Conservation (phyloP, 2,113 vertebrate species). For the Loxodonta africana region DNA sequence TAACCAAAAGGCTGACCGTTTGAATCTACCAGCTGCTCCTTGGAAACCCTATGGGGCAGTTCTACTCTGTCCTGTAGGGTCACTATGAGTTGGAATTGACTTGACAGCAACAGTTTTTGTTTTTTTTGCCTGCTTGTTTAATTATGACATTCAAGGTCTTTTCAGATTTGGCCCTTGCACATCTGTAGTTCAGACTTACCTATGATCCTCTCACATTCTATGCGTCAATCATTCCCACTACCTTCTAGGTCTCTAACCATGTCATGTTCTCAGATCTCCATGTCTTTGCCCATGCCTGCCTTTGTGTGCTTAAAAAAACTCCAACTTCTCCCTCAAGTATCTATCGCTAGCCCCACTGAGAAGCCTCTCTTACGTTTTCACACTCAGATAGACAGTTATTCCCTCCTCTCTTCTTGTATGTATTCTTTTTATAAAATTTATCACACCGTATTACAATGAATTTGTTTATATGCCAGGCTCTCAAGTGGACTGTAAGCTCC, state of each 20-base stretch:
- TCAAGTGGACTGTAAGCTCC: neutral
- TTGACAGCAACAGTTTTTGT: too few species aligned
- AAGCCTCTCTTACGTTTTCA: neutral
- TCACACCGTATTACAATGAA: neutral
- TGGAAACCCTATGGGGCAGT: too few species aligned
- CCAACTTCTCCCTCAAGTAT: neutral
- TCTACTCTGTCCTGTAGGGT: too few species aligned
- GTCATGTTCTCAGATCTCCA: too few species aligned
- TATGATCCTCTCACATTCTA: neutral
- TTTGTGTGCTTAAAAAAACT: neutral
- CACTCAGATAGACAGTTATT: neutral
- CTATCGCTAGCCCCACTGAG: neutral
- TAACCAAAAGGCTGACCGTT: too few species aligned
- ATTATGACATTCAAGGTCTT: conserved; percentile 55
- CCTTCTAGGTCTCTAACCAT: neutral
- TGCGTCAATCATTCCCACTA: neutral
- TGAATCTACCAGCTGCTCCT: too few species aligned
- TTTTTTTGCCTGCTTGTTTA: too few species aligned
- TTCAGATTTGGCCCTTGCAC: neutral
- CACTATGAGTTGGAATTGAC: too few species aligned
- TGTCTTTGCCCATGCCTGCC: neutral
- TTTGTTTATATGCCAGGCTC: conserved; percentile 37
- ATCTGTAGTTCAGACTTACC: conserved; percentile 10
- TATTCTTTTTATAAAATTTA: neutral
- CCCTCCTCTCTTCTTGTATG: neutral